These are phyloP conservation scores for Uria lomvia DNA, from an alignment of 2,113 vertebrate species.

Conservation along the genomic window DNA sequence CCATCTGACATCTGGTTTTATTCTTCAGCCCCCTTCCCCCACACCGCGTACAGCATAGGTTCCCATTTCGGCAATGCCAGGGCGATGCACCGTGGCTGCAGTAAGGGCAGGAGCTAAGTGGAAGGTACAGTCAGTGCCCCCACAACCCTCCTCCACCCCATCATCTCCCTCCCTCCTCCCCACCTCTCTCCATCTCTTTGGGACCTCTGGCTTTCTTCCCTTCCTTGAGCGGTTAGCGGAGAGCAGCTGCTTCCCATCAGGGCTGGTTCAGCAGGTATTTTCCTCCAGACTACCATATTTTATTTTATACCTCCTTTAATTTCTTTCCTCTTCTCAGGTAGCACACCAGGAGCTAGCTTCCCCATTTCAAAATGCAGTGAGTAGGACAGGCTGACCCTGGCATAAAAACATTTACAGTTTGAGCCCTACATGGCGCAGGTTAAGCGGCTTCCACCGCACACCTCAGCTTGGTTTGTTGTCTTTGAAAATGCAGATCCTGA, in stretches of 20 bases:
- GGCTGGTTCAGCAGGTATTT: background rate
- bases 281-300: background rate
- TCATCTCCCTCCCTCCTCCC: background rate
- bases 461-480: background rate
- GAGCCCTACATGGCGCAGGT: background rate
- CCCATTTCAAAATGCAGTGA: background rate
- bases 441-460: background rate
- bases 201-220: constrained; percentile 3
- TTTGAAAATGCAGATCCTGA: background rate
- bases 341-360: background rate
- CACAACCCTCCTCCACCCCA: background rate
- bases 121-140: background rate
- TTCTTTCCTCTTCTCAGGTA: background rate
- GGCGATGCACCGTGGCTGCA: accelerated
- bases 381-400: background rate
- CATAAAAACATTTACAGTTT: background rate
- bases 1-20: background rate
- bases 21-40: background rate
- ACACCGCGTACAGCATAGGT: background rate
- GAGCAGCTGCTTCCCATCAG: constrained; percentile 36
- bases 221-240: background rate
- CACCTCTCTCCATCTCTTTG: background rate
- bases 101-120: background rate
- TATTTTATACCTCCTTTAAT: background rate
- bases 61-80: background rate